A percentile compares a stretch with the other conserved stretches of the same genome.
phyloP scores from a whole-genome alignment of 1,140 invertebrate species.

The Micrasema longulum region DNA sequence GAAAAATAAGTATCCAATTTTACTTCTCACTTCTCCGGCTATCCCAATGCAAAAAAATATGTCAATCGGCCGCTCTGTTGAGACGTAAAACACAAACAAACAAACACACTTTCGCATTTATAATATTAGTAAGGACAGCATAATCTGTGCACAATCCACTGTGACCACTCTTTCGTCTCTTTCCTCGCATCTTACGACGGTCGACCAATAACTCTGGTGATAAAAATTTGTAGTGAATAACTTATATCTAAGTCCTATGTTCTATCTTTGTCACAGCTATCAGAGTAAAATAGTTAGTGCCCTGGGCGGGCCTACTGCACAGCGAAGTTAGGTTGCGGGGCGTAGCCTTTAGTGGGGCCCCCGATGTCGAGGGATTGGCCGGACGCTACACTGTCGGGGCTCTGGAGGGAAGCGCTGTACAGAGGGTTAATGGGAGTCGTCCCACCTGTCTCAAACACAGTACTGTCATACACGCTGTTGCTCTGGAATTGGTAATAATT shows the following conservation, averaged over 20 bases:
- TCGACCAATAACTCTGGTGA: no score
- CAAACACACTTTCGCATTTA: no score
- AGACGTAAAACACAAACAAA: no score
- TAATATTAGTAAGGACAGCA: no score
- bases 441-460: slow-evolving; percentile 76
- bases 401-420: slow-evolving; percentile 79
- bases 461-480: slow-evolving; percentile 83
- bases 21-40: no score
- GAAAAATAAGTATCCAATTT: no score
- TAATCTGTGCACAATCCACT: no score
- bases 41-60: no score
- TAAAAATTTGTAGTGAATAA: background rate
- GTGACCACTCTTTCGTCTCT: no score
- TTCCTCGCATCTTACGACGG: no score
- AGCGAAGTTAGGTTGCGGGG: slow-evolving; percentile 29
- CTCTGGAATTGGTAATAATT: slow-evolving; percentile 69
- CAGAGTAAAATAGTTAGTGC: background rate
- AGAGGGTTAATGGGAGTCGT: slow-evolving; percentile 77
- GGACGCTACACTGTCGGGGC: slow-evolving; percentile 78
- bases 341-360: slow-evolving; percentile 50
- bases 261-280: slow-evolving; percentile 35
- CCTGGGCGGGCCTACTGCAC: no score
- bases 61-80: no score
- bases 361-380: slow-evolving; percentile 63
- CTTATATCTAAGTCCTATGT: background rate